phyloP scores from a whole-genome alignment of 2,888 invertebrate species.

The Atethmia centrago region DNA sequence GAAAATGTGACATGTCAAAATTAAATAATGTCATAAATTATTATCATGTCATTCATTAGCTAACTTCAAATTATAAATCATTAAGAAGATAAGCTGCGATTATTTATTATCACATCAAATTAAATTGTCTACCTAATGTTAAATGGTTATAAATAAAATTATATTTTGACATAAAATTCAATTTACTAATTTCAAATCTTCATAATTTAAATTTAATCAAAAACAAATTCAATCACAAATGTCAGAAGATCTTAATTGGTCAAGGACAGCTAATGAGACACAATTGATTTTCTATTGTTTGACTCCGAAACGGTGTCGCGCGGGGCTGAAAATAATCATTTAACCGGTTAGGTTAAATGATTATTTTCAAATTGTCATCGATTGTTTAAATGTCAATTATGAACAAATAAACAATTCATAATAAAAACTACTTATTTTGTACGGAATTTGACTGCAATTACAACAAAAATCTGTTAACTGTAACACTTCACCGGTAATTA shows the following conservation, averaged over 20 bases:
- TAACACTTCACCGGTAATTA: conserved; percentile 65
- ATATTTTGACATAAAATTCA: conserved; percentile 7
- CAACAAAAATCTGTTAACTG: conserved; percentile 49
- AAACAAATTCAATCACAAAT: not conserved
- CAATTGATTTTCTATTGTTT: no score
- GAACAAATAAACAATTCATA: not conserved
- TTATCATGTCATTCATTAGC: not conserved
- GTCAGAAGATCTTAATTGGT: not conserved
- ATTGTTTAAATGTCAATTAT: not conserved
- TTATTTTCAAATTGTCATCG: not conserved
- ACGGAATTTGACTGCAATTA: conserved; percentile 21
- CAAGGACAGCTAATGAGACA: no score
- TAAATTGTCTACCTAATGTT: not conserved
- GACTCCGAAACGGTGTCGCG: no score
- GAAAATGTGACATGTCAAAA: not conserved
- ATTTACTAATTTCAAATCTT: not conserved
- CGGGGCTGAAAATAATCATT: no score
- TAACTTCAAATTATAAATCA: conserved; percentile 4
- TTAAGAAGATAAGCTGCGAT: not conserved
- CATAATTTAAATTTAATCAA: not conserved
- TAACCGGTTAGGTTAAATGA: no score
- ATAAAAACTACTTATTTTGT: not conserved
- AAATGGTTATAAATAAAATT: not conserved
- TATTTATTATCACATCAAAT: not conserved
- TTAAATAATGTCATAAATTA: conserved; percentile 17